Conservation (phyloP, 2,888 invertebrate genomes). For the Gastrophysa polygoni region DNA sequence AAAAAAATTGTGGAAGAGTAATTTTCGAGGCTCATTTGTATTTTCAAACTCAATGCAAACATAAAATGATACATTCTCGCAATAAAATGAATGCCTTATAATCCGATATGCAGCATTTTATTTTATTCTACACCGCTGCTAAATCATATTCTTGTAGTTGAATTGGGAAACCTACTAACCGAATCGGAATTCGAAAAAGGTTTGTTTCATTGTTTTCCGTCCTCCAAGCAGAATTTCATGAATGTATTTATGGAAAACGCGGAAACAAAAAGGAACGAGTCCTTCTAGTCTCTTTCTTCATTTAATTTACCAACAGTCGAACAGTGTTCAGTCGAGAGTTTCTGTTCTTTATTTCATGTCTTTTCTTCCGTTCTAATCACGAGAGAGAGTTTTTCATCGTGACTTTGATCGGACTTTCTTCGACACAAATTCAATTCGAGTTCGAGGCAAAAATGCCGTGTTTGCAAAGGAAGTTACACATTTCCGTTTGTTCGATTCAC, state of each 20-base stretch:
- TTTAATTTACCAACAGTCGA: neutral
- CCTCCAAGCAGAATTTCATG: neutral
- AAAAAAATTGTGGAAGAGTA: too few species aligned
- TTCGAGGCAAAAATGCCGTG: neutral
- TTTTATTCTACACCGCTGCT: too few species aligned
- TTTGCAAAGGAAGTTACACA: neutral
- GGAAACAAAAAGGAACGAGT: neutral
- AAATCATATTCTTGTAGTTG: neutral
- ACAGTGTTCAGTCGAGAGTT: neutral
- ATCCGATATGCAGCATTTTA: too few species aligned
- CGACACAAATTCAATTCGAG: neutral
- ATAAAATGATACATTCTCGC: too few species aligned
- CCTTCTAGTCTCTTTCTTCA: neutral
- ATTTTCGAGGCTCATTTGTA: too few species aligned
- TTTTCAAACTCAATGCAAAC: too few species aligned
- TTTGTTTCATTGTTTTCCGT: neutral
- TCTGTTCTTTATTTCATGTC: neutral
- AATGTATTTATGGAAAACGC: neutral
- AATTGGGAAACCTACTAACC: neutral
- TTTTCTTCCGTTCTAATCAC: neutral
- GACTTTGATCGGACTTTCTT: neutral
- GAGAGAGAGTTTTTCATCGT: neutral
- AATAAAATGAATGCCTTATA: too few species aligned
- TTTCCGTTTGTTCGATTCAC: too few species aligned
- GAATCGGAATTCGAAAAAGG: neutral